Conservation (phyloP, 2,888 invertebrate species). For the Cheilosia grossa region DNA sequence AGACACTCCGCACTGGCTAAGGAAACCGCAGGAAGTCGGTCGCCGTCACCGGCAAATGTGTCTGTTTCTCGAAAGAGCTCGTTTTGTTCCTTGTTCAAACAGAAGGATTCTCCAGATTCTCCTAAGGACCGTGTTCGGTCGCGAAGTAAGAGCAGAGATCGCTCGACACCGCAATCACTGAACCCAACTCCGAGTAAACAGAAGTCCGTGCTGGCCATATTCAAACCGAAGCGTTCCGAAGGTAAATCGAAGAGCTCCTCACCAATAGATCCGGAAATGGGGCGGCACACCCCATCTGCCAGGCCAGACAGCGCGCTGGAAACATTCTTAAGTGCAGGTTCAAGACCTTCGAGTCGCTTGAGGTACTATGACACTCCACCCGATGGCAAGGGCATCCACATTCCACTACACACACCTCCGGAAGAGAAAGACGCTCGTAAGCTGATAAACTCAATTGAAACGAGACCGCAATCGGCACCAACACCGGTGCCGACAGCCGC, state of each 20-base stretch:
- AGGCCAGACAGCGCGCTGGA: constrained; percentile 83
- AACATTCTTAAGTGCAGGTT: constrained; percentile 76
- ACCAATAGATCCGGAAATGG: constrained; percentile 79
- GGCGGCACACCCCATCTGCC: constrained; percentile 80
- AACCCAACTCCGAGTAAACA: constrained; percentile 86
- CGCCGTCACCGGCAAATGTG: constrained; percentile 88
- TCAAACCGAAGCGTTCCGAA: constrained; percentile 85
- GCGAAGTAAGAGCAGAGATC: constrained; percentile 87
- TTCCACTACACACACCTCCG: constrained; percentile 90
- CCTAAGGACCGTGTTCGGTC: constrained; percentile 84
- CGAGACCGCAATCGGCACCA: constrained; percentile 76
- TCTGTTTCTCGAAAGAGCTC: constrained; percentile 90
- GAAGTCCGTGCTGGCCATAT: constrained; percentile 88
- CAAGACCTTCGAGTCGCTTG: constrained; percentile 81
- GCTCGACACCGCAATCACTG: constrained; percentile 81
- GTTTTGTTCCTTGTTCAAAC: constrained; percentile 91
- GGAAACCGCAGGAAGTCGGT: constrained; percentile 82
- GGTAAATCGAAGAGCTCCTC: constrained; percentile 84
- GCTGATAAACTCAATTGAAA: constrained; percentile 80
- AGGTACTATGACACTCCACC: constrained; percentile 87
- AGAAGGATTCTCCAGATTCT: constrained; percentile 85
- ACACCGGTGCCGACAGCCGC: constrained; percentile 77
- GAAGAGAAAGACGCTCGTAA: constrained; percentile 85
- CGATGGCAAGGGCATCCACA: constrained; percentile 87
- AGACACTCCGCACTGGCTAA: constrained; percentile 78